phyloP scores from a whole-genome alignment of 2,888 invertebrate species.

The Zhengitettix transpicula region DNA sequence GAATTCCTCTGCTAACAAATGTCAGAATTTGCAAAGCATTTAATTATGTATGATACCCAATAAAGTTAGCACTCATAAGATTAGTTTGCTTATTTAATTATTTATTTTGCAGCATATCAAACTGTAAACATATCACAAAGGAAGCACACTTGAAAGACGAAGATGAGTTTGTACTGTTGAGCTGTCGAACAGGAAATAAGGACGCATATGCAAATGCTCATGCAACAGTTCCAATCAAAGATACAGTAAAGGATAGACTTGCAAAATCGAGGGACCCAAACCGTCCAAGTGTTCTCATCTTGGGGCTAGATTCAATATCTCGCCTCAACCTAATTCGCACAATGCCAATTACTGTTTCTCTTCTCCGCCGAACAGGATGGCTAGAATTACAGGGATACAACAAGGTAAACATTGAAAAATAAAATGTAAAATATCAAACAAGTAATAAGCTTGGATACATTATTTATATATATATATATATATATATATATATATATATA shows the following conservation, averaged over 20 bases:
- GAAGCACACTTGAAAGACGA: conserved; percentile 22
- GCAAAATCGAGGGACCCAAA: background rate
- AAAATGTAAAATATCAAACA: no score
- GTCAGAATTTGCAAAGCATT: no score
- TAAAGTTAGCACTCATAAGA: background rate
- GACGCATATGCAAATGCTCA: conserved; percentile 38
- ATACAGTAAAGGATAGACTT: background rate
- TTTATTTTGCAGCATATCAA: conserved; percentile 24
- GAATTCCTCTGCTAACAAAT: no score
- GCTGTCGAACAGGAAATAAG: conserved; percentile 23
- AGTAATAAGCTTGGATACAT: no score
- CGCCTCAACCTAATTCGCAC: conserved; percentile 57
- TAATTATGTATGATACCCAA: background rate
- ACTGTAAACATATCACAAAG: conserved; percentile 30
- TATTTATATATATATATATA: no score
- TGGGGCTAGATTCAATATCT: conserved; percentile 78
- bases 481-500: no score
- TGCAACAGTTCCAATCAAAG: conserved; percentile 28
- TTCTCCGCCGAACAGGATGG: conserved; percentile 50
- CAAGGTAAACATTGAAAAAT: conserved; percentile 20
- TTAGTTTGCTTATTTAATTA: no score
- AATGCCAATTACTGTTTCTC: conserved; percentile 52
- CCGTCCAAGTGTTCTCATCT: conserved; percentile 37
- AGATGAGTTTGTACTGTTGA: conserved; percentile 32
- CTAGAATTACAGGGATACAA: conserved; percentile 54